These are phyloP conservation scores for Nicator chloris DNA, from an alignment of 2,113 vertebrate genomes.

Conservation along the genomic window DNA sequence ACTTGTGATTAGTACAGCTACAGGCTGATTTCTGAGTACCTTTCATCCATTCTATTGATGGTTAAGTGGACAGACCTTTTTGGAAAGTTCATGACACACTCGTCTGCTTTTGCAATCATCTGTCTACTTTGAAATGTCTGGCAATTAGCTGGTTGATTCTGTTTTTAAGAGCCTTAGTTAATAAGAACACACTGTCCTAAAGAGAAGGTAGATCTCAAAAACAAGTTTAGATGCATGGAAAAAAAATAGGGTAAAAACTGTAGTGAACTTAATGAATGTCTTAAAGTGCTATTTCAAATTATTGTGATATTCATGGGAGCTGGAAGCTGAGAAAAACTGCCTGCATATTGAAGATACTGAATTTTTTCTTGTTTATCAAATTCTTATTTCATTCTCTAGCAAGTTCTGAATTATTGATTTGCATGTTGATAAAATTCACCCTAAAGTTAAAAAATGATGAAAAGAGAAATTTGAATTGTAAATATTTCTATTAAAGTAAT, in stretches of 20 bases:
- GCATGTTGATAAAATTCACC: constrained; percentile 12
- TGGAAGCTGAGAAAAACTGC: background rate
- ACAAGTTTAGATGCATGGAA: background rate
- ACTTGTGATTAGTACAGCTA: background rate
- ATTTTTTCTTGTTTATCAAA: constrained; percentile 4
- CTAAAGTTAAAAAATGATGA: constrained; percentile 24
- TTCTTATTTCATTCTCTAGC: background rate
- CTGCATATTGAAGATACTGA: background rate
- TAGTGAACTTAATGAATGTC: background rate
- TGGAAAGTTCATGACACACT: background rate
- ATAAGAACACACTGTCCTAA: background rate
- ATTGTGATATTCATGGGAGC: background rate
- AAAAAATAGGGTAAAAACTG: background rate
- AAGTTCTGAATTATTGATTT: constrained; percentile 55
- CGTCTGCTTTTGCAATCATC: background rate
- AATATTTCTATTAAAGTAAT: constrained; percentile 38
- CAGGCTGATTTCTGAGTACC: background rate
- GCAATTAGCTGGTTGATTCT: background rate
- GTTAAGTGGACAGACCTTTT: background rate
- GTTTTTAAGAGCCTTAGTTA: background rate
- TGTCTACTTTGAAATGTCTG: background rate
- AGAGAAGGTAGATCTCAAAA: background rate
- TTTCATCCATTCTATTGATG: background rate
- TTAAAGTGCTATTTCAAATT: background rate
- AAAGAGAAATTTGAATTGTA: constrained; percentile 34